Percentiles rank a stretch among this genome's conserved stretches.
Evolutionary conservation across 1,140 invertebrate genomes (phyloP).

Genomic region (Heliconius melpomene): DNA sequence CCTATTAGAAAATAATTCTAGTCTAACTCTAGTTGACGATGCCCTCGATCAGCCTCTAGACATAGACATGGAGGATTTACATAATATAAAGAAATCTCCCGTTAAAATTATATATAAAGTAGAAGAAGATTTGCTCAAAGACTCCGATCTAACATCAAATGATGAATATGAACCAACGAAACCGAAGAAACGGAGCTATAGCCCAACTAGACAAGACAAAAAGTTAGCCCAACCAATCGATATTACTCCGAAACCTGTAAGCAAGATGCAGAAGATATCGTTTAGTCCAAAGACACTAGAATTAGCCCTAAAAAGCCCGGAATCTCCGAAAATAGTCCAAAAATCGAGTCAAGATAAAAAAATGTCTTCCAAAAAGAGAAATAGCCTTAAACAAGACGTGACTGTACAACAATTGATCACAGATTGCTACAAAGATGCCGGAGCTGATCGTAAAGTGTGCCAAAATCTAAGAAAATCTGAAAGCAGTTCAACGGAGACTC

Average conservation of each 20-base stretch:
- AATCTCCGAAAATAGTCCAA: neutral
- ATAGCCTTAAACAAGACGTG: constrained; percentile 21
- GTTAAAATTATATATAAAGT: constrained; percentile 53
- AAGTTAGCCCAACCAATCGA: constrained; percentile 30
- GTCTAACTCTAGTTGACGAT: constrained; percentile 65
- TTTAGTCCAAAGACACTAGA: constrained; percentile 42
- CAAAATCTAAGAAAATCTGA: neutral
- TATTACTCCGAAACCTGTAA: constrained; percentile 59
- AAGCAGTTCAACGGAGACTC: constrained; percentile 3
- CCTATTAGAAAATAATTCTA: constrained; percentile 58
- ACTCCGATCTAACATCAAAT: constrained; percentile 48
- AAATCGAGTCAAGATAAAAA: constrained; percentile 25
- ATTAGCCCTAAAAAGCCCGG: constrained; percentile 12
- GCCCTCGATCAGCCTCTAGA: constrained; percentile 42
- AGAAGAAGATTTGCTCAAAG: constrained; percentile 35
- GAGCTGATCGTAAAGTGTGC: neutral
- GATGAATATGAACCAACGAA: constrained; percentile 39
- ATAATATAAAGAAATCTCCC: constrained; percentile 35
- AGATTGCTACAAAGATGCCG: constrained; percentile 16
- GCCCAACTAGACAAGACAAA: constrained; percentile 42
- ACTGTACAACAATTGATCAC: constrained; percentile 23
- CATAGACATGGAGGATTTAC: constrained; percentile 35
- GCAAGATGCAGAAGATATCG: constrained; percentile 63
- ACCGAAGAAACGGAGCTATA: constrained; percentile 54
- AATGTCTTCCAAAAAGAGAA: constrained; percentile 21